These are phyloP conservation scores for Lemur catta DNA, from an alignment of 2,797 vertebrate species.

Conservation along the genomic window DNA sequence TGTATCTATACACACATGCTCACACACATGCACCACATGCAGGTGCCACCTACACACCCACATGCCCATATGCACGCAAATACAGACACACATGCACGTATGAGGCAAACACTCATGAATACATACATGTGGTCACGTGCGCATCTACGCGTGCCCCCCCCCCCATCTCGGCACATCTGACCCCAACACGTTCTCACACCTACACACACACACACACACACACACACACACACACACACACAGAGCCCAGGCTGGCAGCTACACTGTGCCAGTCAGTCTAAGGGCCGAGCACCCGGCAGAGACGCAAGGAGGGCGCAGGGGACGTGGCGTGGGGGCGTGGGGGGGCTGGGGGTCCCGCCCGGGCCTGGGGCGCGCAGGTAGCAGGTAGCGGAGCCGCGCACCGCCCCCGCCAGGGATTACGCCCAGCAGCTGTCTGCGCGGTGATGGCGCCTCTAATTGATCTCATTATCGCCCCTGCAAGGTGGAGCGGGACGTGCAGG, in stretches of 20 bases:
- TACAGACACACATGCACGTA: neutral
- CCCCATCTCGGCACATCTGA: no score
- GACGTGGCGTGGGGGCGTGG: neutral
- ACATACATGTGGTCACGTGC: neutral
- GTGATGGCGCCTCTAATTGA: conserved; percentile 86
- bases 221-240: no score
- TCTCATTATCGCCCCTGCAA: conserved; percentile 85
- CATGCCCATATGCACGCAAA: neutral
- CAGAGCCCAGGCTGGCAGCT: no score
- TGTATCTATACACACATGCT: neutral
- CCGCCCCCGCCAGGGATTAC: conserved; percentile 82
- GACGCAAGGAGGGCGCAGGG: neutral
- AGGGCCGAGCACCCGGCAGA: neutral
- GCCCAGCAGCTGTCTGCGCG: conserved; percentile 85
- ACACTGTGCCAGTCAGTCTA: neutral
- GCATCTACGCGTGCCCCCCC: neutral
- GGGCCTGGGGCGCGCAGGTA: conserved; percentile 75
- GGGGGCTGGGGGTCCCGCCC: neutral
- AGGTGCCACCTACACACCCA: no score
- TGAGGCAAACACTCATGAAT: neutral
- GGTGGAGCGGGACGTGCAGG: conserved; percentile 74
- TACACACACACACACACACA: no score
- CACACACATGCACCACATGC: neutral
- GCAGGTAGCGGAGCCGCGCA: conserved; percentile 75
- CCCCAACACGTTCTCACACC: neutral